These are phyloP conservation scores for Ancistrus triradiatus DNA, from an alignment of 2,113 vertebrate species.

Conservation along the genomic window DNA sequence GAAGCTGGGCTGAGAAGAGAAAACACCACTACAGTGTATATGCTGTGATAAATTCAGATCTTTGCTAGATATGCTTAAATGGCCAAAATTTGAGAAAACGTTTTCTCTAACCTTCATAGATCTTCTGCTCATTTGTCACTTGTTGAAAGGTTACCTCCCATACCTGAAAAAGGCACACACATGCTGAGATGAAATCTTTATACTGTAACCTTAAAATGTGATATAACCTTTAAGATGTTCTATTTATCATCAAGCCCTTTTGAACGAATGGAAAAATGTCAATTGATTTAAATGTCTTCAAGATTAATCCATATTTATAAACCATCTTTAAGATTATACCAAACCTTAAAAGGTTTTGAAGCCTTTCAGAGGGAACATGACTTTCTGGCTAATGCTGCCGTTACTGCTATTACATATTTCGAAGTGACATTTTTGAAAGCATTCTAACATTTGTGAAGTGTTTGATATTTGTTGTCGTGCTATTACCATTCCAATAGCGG, in stretches of 20 bases:
- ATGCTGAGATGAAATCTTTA: not conserved
- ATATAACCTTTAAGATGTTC: no score
- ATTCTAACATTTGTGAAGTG: no score
- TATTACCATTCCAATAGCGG: no score
- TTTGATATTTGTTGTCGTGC: no score
- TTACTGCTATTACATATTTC: no score
- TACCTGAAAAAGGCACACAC: conserved; percentile 60
- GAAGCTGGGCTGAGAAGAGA: conserved; percentile 79
- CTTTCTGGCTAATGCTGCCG: no score
- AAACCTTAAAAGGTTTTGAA: no score
- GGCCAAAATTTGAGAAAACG: not conserved
- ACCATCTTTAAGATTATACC: no score
- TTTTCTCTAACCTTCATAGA: conserved; percentile 84
- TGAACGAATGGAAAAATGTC: not conserved
- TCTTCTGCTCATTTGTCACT: conserved; percentile 85
- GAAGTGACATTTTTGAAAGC: no score
- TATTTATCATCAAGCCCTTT: no score
- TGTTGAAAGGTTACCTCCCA: conserved; percentile 91
- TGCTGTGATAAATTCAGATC: not conserved
- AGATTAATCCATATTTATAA: not conserved
- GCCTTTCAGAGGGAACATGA: no score
- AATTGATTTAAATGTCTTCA: not conserved
- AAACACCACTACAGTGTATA: not conserved
- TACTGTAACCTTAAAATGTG: not conserved
- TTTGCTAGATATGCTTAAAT: not conserved